A percentile compares a stretch with the other conserved stretches of the same genome.
These are phyloP conservation scores for Anisognathus igniventris DNA, from an alignment of 2,797 vertebrate species.

Conservation along the genomic window DNA sequence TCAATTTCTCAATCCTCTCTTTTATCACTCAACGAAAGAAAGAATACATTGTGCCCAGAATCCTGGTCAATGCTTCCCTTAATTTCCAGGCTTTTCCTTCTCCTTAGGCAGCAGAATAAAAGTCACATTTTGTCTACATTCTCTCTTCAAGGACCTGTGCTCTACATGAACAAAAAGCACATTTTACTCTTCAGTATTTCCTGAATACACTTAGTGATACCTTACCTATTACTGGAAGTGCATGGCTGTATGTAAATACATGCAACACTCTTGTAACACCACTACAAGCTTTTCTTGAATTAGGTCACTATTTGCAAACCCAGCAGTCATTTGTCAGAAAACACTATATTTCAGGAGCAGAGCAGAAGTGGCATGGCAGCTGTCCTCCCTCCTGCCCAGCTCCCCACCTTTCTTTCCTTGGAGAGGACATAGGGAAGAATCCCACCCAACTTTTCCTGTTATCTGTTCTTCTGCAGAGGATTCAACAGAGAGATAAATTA, in stretches of 20 bases:
- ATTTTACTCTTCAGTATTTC: background rate
- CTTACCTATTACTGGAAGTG: background rate
- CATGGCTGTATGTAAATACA: background rate
- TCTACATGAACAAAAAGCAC: background rate
- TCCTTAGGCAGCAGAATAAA: background rate
- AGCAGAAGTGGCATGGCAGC: background rate
- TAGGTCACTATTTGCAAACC: background rate
- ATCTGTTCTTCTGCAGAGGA: background rate
- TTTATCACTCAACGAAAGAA: background rate
- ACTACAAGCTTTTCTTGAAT: background rate
- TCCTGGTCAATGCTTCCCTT: background rate
- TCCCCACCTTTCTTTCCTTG: background rate
- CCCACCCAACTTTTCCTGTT: background rate
- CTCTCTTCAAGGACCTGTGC: background rate
- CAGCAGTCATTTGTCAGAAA: background rate
- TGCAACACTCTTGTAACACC: background rate
- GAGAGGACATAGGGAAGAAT: background rate
- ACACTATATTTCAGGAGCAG: background rate
- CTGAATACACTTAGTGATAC: background rate
- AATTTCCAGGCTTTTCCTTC: background rate
- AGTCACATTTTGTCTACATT: background rate
- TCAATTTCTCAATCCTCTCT: background rate
- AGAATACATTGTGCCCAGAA: background rate
- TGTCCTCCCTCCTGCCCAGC: background rate
- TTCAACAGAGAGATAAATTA: background rate